Evolutionary conservation across 2,113 vertebrate species (phyloP).

Genomic region (Lagenorhynchus albirostris): DNA sequence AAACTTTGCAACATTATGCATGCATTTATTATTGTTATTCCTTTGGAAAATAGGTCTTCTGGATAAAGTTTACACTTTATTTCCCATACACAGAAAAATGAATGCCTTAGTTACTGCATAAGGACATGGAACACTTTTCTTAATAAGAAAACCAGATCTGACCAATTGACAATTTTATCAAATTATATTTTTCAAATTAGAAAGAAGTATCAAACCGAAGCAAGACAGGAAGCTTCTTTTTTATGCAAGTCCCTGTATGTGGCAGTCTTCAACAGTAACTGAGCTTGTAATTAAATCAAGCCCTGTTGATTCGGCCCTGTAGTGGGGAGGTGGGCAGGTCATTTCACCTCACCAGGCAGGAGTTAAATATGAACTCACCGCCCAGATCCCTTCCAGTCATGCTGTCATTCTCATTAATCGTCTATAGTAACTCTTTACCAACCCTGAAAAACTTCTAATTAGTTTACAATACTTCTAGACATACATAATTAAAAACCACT

Average conservation of each 20-base stretch:
- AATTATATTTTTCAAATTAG: conserved; percentile 37
- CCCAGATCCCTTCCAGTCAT: background rate
- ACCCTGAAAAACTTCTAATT: background rate
- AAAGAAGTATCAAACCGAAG: background rate
- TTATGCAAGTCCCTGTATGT: background rate
- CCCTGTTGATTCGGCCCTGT: background rate
- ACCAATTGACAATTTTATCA: conserved; percentile 22
- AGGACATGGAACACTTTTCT: background rate
- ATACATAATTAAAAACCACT: conserved; percentile 1
- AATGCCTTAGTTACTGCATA: background rate
- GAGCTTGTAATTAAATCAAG: background rate
- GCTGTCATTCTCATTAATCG: background rate
- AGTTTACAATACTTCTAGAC: background rate
- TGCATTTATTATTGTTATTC: background rate
- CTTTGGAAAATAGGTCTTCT: background rate
- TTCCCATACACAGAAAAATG: background rate
- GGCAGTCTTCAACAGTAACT: background rate
- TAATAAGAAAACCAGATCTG: conserved; percentile 32
- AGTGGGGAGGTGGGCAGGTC: background rate
- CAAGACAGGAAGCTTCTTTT: background rate
- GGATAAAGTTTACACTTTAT: background rate
- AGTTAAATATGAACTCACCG: background rate
- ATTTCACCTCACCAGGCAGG: background rate
- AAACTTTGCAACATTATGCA: background rate
- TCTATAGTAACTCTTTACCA: background rate